Conservation (phyloP, 2,888 invertebrate species). For the Tuta absoluta region DNA sequence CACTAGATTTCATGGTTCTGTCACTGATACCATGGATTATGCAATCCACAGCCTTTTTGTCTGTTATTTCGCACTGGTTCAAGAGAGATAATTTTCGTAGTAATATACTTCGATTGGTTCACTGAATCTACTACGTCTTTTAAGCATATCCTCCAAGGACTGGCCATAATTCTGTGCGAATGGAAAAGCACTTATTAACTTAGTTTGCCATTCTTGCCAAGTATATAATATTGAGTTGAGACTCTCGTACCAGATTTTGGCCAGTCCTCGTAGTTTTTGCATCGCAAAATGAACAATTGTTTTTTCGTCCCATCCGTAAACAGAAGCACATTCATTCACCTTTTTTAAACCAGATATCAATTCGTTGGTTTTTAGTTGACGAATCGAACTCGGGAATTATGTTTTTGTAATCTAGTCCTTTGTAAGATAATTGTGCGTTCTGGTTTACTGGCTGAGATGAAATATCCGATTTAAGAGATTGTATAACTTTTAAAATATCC, state of each 20-base stretch:
- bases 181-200: slow-evolving; percentile 17
- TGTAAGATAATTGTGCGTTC: neutral
- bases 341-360: no score
- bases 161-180: slow-evolving; percentile 32
- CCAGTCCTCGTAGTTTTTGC: no score
- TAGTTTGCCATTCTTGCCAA: slow-evolving; percentile 33
- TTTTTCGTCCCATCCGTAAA: slow-evolving; percentile 35
- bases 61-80: no score
- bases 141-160: no score
- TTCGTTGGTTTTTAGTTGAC: neutral
- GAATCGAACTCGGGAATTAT: neutral
- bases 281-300: no score
- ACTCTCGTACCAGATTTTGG: slow-evolving; percentile 37
- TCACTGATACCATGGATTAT: slow-evolving; percentile 36
- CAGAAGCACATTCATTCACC: slow-evolving; percentile 26
- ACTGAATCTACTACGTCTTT: slow-evolving; percentile 28
- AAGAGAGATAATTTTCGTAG: no score
- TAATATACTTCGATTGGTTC: slow-evolving; percentile 36
- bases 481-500: no score
- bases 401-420: neutral
- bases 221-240: slow-evolving; percentile 32
- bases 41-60: slow-evolving; percentile 34
- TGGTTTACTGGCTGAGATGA: neutral
- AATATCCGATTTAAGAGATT: no score
- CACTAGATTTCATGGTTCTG: slow-evolving; percentile 32